These are phyloP conservation scores for Oostethus manadensis DNA, from an alignment of 2,113 vertebrate genomes.

Conservation along the genomic window DNA sequence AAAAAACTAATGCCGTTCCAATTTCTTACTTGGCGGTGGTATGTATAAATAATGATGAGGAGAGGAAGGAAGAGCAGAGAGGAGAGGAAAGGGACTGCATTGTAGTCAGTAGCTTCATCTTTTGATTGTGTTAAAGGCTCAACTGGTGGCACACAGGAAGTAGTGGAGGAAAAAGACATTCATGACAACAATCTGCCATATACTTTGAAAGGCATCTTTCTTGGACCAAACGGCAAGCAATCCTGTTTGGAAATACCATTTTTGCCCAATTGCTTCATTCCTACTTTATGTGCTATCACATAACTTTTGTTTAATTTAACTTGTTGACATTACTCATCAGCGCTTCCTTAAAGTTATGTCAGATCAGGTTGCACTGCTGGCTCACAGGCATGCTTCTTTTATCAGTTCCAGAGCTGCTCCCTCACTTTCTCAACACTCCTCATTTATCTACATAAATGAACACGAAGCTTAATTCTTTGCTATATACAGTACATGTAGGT, in stretches of 20 bases:
- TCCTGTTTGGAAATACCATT: constrained; percentile 25
- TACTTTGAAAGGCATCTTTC: not conserved
- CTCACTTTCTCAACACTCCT: constrained; percentile 38
- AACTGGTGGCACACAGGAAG: constrained; percentile 36
- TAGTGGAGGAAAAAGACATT: constrained; percentile 35
- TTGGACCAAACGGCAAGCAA: not conserved
- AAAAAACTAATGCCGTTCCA: not conserved
- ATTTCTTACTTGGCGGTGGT: not conserved
- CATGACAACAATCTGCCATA: not conserved
- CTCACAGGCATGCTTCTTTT: constrained; percentile 25
- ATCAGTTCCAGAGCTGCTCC: constrained; percentile 33
- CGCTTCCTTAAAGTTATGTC: constrained; percentile 31
- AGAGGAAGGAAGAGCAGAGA: constrained; percentile 47
- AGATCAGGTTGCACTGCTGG: constrained; percentile 47
- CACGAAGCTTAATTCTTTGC: no score
- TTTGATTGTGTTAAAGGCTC: constrained; percentile 36
- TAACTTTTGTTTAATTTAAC: constrained; percentile 37
- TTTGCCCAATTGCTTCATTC: constrained; percentile 21
- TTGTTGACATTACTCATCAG: constrained; percentile 29
- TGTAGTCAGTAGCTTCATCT: constrained; percentile 36
- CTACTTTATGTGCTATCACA: constrained; percentile 14
- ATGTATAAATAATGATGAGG: not conserved
- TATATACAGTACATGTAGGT: constrained; percentile 16
- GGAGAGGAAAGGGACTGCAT: constrained; percentile 34
- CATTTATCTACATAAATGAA: constrained; percentile 40